These are phyloP conservation scores for Micrastur ruficollis DNA, from an alignment of 2,797 vertebrate genomes.

Conservation along the genomic window DNA sequence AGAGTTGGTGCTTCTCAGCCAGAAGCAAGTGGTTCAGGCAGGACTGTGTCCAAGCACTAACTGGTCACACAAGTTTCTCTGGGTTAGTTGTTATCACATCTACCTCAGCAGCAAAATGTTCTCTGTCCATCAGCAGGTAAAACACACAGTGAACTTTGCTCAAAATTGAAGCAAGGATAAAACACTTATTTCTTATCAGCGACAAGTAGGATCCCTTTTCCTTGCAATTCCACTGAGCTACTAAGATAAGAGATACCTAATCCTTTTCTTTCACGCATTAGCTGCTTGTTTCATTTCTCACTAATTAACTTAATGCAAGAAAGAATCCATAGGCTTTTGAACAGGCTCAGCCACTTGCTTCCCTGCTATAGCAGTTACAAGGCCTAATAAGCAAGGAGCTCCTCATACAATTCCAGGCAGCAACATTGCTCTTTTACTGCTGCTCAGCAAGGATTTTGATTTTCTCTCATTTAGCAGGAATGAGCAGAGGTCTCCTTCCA, in stretches of 20 bases:
- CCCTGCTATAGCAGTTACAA: not conserved
- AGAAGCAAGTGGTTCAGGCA: not conserved
- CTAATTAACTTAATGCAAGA: constrained; percentile 44
- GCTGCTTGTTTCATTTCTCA: constrained; percentile 31
- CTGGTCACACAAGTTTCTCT: not conserved
- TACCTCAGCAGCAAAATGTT: not conserved
- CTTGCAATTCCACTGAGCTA: constrained; percentile 2
- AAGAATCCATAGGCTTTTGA: constrained; percentile 8
- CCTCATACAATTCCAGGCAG: not conserved
- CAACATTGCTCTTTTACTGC: not conserved
- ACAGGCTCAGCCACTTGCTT: constrained; percentile 8
- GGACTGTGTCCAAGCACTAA: not conserved
- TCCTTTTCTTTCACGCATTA: not conserved
- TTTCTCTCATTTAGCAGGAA: not conserved
- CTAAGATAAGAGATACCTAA: constrained; percentile 1
- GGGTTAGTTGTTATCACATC: not conserved
- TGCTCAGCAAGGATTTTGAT: not conserved
- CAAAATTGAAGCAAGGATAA: not conserved
- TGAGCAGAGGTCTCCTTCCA: not conserved
- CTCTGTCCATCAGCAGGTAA: not conserved
- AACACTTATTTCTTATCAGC: not conserved
- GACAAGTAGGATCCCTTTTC: not conserved
- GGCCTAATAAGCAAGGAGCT: not conserved
- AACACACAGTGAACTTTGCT: not conserved
- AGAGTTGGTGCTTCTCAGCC: not conserved